A percentile compares a stretch with the other conserved stretches of the same genome.
Conservation (phyloP, 2,113 vertebrate species). For the Carettochelys insculpta region DNA sequence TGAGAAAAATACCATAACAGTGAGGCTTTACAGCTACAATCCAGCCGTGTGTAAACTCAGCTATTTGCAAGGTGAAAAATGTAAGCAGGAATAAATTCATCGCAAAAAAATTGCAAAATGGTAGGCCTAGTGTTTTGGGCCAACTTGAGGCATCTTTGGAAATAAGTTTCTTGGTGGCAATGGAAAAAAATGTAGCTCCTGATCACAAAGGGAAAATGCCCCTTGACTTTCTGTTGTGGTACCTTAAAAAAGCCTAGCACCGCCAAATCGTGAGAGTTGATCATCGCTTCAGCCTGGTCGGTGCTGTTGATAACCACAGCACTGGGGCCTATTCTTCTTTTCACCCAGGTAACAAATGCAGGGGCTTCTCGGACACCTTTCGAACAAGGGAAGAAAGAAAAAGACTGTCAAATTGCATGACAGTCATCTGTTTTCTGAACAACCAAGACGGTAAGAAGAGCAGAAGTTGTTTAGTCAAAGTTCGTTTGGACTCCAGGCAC, state of each 20-base stretch:
- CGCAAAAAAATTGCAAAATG: background rate
- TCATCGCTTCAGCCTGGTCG: constrained; percentile 72
- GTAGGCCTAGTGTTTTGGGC: background rate
- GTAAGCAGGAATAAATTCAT: background rate
- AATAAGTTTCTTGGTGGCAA: background rate
- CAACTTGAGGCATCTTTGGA: background rate
- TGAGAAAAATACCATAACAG: background rate
- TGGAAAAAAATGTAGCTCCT: background rate
- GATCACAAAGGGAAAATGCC: background rate
- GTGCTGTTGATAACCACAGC: constrained; percentile 79
- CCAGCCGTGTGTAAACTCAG: background rate
- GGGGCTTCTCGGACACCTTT: constrained; percentile 84
- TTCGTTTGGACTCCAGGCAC: background rate
- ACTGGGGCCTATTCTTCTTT: constrained; percentile 84
- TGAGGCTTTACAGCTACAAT: background rate
- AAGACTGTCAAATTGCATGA: background rate
- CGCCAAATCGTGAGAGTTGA: constrained; percentile 77
- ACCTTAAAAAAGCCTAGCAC: constrained; percentile 94
- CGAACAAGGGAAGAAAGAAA: constrained; percentile 23
- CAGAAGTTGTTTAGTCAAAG: background rate
- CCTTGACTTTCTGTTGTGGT: constrained; percentile 7
- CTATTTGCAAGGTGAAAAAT: background rate
- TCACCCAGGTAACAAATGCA: constrained; percentile 88
- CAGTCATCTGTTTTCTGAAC: background rate
- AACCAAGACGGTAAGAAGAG: background rate